Base-by-base conservation (phyloP, 2,797 vertebrate species). In the Spinibarbus caldwelli region DNA sequence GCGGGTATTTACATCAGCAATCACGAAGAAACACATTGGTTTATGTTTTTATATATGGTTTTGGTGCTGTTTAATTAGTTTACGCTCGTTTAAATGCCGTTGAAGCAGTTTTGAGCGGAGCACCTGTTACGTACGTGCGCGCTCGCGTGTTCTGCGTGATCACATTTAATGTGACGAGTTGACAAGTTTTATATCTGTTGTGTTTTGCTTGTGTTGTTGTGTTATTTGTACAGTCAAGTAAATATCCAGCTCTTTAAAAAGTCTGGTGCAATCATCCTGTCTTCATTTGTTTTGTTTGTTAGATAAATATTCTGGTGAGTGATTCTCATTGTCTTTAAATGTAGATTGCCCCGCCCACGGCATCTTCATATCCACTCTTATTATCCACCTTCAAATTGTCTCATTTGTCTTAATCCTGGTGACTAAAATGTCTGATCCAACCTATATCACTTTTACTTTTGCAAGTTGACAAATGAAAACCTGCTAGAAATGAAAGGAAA, bases 81-180 rank as follows among this genome's bases (percentile, higher is more conserved):
- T 2, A 77, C 3, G 36, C 2, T 7, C n/a, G 62, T 29, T 78
- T 11, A 10, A 8, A 31, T 41, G 11, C n/a, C 1, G 19, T 62
- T 84, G 31, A 36, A 57, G 59, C 15, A 6, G 62, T 68, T 79
- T 36, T 67, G 62, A 31, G 43, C 5, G 0, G 23, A 26, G 29
- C 82, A 68, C 86, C 78, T 87, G 83, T 82, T 82, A 64, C 78
- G n/a, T n/a, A n/a, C n/a, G n/a, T n/a, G n/a, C n/a, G n/a, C n/a
- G 29, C 23, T 29, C 57, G 59, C 15, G 15, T 2, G 45, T 19
- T 36, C 5, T 76, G 19, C 47, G 11, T 19, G 59, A 23, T 34
- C 38, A 23, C 26, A 4, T 14, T 3, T 36, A 31, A 36, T 6
- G 73, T 5, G n/a, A 10, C 17, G n/a, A n/a, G n/a, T 59, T 59